A percentile compares a stretch with the other conserved stretches of the same genome.
phyloP scores from a whole-genome alignment of 2,113 vertebrate genomes.

The Tamias sibiricus region DNA sequence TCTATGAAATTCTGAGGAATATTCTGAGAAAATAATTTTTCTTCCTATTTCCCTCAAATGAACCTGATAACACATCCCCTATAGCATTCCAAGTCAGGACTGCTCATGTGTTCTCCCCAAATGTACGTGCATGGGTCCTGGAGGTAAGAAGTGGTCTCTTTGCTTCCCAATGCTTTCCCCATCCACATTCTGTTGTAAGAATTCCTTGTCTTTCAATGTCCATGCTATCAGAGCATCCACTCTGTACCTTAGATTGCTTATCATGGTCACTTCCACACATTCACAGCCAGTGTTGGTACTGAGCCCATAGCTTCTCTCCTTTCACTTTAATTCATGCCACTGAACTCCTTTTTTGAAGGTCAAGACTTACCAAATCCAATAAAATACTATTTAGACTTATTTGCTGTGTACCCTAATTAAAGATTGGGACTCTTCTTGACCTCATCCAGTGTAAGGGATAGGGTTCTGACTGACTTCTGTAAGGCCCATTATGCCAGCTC shows the following conservation, averaged over 20 bases:
- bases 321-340: background rate
- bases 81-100: too few relatives aligned
- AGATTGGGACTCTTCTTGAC: background rate
- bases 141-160: background rate
- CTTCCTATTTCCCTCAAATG: background rate
- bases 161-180: background rate
- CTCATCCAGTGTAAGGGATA: rapidly evolving
- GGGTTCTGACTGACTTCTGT: background rate
- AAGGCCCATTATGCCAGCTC: background rate
- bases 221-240: background rate
- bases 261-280: background rate
- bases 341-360: background rate
- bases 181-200: background rate
- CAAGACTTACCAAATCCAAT: background rate
- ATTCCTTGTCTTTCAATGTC: background rate
- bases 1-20: background rate
- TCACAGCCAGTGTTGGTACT: background rate
- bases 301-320: background rate
- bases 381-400: background rate
- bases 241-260: background rate
- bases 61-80: background rate
- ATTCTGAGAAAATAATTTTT: background rate
- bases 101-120: background rate
- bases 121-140: rapidly evolving
- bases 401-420: background rate